Conservation (phyloP, 2,113 vertebrate genomes). For the Xerus inauris region DNA sequence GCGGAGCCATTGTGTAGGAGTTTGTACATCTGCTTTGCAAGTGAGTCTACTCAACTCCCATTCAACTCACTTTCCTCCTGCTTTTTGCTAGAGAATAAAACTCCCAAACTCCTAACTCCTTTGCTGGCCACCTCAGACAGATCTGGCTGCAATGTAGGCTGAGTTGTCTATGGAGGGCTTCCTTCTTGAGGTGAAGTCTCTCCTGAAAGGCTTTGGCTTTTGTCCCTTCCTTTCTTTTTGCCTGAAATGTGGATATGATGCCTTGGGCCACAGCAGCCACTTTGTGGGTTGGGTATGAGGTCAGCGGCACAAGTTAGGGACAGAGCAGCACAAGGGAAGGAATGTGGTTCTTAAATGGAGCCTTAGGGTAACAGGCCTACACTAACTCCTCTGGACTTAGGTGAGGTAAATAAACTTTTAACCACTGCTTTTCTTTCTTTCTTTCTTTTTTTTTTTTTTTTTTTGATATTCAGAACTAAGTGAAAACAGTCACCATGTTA, state of each 20-base stretch:
- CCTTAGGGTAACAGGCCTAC: too few species aligned
- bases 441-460: too few species aligned
- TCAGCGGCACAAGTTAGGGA: not conserved
- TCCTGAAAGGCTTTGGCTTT: slow-evolving; percentile 3
- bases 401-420: not conserved
- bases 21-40: not conserved
- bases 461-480: not conserved
- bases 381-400: not conserved
- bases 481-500: not conserved
- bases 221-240: not conserved
- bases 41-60: not conserved
- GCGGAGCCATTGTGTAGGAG: not conserved
- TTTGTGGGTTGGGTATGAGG: not conserved
- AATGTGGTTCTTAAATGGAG: not conserved
- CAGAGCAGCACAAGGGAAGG: not conserved
- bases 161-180: not conserved
- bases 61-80: not conserved
- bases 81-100: not conserved
- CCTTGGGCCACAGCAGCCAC: not conserved
- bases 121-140: not conserved
- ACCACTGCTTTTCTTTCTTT: not conserved
- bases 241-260: not conserved
- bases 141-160: not conserved
- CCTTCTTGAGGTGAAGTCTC: not conserved
- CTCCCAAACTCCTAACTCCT: not conserved